Percentiles rank a stretch among this genome's conserved stretches.
Evolutionary conservation across 2,113 vertebrate genomes (phyloP).

Genomic region (Phrynocephalus versicolor): DNA sequence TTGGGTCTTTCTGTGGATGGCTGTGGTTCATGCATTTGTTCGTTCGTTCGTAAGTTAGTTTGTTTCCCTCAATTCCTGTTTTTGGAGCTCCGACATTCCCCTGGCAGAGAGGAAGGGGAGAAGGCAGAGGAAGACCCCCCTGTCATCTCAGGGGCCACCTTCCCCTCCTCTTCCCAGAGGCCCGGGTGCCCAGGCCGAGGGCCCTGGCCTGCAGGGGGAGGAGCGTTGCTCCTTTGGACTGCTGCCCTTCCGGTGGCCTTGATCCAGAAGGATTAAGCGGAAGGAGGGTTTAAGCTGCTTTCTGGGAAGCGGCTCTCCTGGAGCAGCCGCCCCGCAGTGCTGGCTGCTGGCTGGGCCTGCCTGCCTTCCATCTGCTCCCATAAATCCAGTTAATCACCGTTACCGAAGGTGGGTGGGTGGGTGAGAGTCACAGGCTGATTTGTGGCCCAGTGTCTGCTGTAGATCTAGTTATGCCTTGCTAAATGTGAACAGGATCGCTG

Average conservation of each 20-base stretch:
- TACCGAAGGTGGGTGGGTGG: background rate
- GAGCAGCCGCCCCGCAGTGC: background rate
- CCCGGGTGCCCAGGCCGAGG: background rate
- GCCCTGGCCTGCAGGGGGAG: background rate
- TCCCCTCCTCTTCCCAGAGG: background rate
- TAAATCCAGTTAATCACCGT: constrained; percentile 46
- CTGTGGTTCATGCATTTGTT: background rate
- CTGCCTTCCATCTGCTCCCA: constrained; percentile 40
- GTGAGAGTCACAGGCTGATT: background rate
- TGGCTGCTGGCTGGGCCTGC: constrained; percentile 8
- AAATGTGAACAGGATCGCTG: background rate
- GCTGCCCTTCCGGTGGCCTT: constrained; percentile 32
- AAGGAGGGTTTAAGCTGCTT: constrained; percentile 40
- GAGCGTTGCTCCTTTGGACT: constrained; percentile 47
- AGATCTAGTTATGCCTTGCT: background rate
- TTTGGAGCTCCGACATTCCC: constrained; percentile 13
- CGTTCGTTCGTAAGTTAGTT: background rate
- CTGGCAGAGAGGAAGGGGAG: constrained; percentile 16
- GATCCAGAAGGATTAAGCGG: constrained; percentile 56
- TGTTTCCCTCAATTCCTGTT: background rate
- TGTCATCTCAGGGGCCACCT: no score
- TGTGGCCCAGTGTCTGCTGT: background rate
- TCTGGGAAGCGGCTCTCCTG: constrained; percentile 45
- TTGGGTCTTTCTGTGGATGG: background rate
- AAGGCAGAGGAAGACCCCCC: constrained; percentile 19